phyloP scores from a whole-genome alignment of 2,888 invertebrate species.

The Hirtodrosophila cameraria region DNA sequence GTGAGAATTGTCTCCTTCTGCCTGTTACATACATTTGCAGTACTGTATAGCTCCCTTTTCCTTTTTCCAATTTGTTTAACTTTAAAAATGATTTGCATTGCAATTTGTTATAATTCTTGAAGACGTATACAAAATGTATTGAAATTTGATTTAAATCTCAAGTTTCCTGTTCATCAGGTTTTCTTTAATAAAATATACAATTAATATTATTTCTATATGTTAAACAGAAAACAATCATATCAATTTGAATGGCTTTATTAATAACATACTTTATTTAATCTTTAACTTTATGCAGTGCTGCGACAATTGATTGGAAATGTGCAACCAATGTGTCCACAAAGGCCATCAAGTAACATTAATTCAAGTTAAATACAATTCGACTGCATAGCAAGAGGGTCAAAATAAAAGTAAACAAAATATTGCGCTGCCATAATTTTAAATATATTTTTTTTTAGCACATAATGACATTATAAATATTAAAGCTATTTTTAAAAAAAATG shows the following conservation, averaged over 20 bases:
- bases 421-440: constrained; percentile 14
- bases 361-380: constrained; percentile 35
- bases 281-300: not conserved
- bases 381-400: not conserved
- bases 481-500: constrained; percentile 12
- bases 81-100: no score
- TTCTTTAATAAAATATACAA: no score
- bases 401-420: constrained; percentile 8
- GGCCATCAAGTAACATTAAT: constrained; percentile 43
- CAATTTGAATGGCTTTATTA: not conserved
- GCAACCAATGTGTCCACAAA: constrained; percentile 40
- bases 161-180: no score
- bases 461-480: constrained; percentile 46
- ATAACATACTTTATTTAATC: not conserved
- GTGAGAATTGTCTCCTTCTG: no score
- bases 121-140: no score
- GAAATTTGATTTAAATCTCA: no score
- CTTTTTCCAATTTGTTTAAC: no score
- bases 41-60: no score
- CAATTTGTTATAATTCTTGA: no score
- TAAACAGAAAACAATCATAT: not conserved
- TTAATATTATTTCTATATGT: not conserved
- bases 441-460: constrained; percentile 8
- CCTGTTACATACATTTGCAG: no score
- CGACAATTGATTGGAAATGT: constrained; percentile 10